Percentiles rank a stretch among this genome's conserved stretches.
Conservation (phyloP, 2,888 invertebrate genomes). For the Busseola fusca region DNA sequence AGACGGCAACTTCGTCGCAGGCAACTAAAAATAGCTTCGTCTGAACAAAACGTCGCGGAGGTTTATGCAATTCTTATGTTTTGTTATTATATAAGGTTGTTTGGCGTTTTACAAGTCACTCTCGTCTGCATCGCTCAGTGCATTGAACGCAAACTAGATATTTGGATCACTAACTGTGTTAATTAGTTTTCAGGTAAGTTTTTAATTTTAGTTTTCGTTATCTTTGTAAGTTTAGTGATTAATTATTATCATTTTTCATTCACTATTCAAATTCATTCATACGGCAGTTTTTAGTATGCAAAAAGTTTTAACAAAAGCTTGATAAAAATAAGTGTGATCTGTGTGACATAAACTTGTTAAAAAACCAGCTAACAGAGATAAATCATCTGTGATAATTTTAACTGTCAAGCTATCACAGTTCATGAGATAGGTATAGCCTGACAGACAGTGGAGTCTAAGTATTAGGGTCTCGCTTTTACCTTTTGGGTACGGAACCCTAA, state of each 20-base stretch:
- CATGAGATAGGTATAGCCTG: too few relatives aligned
- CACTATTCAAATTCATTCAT: not conserved
- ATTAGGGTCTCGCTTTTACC: too few relatives aligned
- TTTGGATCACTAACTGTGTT: constrained; percentile 56
- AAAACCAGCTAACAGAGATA: too few relatives aligned
- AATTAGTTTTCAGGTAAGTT: constrained; percentile 70
- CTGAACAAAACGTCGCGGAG: constrained; percentile 61
- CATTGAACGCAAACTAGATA: constrained; percentile 79
- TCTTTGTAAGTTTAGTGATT: not conserved
- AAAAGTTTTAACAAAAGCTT: not conserved
- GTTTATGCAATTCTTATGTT: constrained; percentile 88
- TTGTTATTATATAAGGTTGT: constrained; percentile 87
- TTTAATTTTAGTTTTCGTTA: constrained; percentile 21
- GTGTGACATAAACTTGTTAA: not conserved
- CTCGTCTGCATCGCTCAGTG: constrained; percentile 79
- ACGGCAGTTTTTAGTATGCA: not conserved
- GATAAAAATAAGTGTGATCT: not conserved
- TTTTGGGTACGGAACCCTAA: too few relatives aligned
- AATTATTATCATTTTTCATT: not conserved
- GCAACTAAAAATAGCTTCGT: constrained; percentile 33
- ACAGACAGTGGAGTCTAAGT: too few relatives aligned
- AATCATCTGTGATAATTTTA: too few relatives aligned
- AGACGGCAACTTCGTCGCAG: too few relatives aligned
- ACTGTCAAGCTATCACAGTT: too few relatives aligned
- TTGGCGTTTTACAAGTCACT: constrained; percentile 76